These are phyloP conservation scores for Archilochus colubris DNA, from an alignment of 2,113 vertebrate genomes.

Conservation along the genomic window DNA sequence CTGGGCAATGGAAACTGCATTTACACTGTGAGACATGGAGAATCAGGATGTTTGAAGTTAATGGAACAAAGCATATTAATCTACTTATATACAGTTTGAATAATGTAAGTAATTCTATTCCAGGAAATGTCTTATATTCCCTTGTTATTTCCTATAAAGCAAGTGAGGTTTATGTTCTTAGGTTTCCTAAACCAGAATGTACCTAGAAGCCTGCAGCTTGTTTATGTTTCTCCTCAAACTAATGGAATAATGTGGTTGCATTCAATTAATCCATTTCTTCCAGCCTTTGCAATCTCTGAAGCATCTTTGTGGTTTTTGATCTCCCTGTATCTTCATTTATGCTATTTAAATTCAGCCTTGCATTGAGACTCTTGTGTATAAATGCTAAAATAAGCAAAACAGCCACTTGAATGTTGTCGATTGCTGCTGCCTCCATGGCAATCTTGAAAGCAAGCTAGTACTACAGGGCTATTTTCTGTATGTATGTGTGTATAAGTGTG, in stretches of 20 bases:
- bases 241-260: background rate
- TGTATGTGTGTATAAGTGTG: background rate
- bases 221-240: constrained; percentile 51
- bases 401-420: background rate
- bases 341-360: constrained; percentile 55
- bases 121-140: background rate
- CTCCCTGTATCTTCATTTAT: constrained; percentile 19
- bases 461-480: no score
- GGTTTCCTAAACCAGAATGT: constrained; percentile 23
- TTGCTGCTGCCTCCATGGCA: background rate
- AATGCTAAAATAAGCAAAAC: constrained; percentile 54
- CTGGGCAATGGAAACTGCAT: background rate
- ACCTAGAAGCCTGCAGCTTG: constrained; percentile 38
- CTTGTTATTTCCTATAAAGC: background rate
- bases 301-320: constrained; percentile 54
- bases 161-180: background rate
- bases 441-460: background rate
- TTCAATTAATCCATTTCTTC: constrained; percentile 31
- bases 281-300: constrained; percentile 40
- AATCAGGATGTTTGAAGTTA: background rate
- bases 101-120: constrained; percentile 2
- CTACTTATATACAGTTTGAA: background rate
- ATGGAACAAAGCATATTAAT: background rate
- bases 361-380: background rate
- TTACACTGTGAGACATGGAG: background rate